Percentiles rank a stretch among this genome's conserved stretches.
These are phyloP conservation scores for Dinoponera quadriceps DNA, from an alignment of 1,140 invertebrate species.

Conservation along the genomic window DNA sequence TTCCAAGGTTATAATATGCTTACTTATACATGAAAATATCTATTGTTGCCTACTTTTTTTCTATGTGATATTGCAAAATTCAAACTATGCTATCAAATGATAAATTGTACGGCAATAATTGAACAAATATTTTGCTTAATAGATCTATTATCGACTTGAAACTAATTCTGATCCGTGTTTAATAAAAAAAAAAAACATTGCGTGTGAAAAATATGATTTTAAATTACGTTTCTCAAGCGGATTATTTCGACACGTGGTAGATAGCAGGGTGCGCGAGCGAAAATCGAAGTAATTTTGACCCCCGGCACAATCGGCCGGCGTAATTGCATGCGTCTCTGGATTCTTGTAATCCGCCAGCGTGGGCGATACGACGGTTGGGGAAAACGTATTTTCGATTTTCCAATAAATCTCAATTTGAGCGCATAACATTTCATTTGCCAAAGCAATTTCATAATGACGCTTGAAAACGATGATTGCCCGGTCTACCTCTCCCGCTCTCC, in stretches of 20 bases:
- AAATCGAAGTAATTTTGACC: slow-evolving; percentile 27
- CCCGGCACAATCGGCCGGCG: slow-evolving; percentile 10
- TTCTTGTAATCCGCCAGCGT: slow-evolving; percentile 47
- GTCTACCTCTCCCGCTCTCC: slow-evolving; percentile 39
- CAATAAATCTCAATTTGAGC: slow-evolving; percentile 79
- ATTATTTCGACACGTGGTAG: slow-evolving; percentile 16
- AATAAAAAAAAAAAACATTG: not conserved
- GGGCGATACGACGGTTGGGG: slow-evolving; percentile 22
- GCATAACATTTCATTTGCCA: slow-evolving; percentile 81
- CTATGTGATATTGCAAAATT: too few species aligned
- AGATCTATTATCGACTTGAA: too few species aligned
- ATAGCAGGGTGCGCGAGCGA: not conserved
- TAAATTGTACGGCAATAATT: too few species aligned
- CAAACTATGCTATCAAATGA: too few species aligned
- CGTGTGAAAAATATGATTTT: not conserved
- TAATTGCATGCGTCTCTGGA: slow-evolving; percentile 35
- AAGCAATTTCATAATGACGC: slow-evolving; percentile 83
- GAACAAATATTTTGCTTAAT: too few species aligned
- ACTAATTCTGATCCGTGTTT: not conserved
- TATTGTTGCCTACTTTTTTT: too few species aligned
- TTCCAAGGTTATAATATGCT: too few species aligned
- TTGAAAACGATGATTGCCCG: slow-evolving; percentile 80
- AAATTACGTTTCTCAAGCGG: not conserved
- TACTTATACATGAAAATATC: too few species aligned
- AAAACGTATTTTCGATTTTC: slow-evolving; percentile 71